A percentile compares a stretch with the other conserved stretches of the same genome.
Conservation (phyloP, 2,888 invertebrate genomes). For the Dicyrtoma fusca region DNA sequence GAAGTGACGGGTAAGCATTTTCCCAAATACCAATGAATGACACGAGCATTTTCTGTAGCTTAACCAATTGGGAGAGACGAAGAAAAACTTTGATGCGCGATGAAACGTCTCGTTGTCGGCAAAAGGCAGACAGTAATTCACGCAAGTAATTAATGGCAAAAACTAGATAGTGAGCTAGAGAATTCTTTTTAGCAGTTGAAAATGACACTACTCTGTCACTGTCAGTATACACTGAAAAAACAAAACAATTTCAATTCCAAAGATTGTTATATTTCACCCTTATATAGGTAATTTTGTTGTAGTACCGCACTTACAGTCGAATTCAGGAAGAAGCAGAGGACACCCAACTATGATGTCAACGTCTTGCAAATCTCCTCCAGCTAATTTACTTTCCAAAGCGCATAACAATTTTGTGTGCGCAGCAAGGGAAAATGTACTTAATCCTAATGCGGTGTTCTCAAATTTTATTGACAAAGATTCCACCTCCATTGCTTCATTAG, state of each 20-base stretch:
- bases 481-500: conserved; percentile 12
- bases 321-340: conserved; percentile 26
- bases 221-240: conserved; percentile 11
- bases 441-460: conserved; percentile 8
- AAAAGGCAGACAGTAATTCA: conserved; percentile 35
- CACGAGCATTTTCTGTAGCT: conserved; percentile 17
- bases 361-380: conserved; percentile 25
- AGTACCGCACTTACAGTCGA: conserved; percentile 15
- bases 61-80: conserved; percentile 14
- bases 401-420: conserved; percentile 31
- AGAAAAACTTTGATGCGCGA: conserved; percentile 26
- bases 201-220: neutral
- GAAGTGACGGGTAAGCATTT: conserved; percentile 7
- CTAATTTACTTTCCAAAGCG: conserved; percentile 16
- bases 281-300: no score
- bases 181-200: conserved; percentile 20
- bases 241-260: no score
- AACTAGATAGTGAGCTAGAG: conserved; percentile 25
- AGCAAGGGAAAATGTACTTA: conserved; percentile 24
- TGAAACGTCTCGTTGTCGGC: conserved; percentile 7
- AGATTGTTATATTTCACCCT: no score
- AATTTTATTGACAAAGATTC: conserved; percentile 28
- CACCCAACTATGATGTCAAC: conserved; percentile 37
- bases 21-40: conserved; percentile 5
- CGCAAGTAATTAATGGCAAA: conserved; percentile 26